Percentiles rank a stretch among this genome's conserved stretches.
Conservation (phyloP, 2,113 vertebrate genomes). For the Crotalus viridis region DNA sequence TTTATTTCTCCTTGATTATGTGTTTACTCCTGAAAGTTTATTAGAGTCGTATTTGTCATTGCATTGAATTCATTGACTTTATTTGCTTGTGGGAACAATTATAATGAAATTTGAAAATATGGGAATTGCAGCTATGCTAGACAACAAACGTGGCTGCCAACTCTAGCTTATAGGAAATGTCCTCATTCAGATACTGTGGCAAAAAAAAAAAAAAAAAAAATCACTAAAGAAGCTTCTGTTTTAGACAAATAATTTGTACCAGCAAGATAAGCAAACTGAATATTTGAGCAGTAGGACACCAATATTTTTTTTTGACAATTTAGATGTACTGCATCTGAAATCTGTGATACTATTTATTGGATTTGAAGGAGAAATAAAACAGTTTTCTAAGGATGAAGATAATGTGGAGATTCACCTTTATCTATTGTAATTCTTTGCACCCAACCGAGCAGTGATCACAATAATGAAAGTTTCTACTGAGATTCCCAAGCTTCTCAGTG, state of each 20-base stretch:
- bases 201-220: not conserved
- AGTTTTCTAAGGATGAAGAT: not conserved
- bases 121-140: not conserved
- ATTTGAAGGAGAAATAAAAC: not conserved
- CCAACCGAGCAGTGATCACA: not conserved
- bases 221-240: not conserved
- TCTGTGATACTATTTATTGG: not conserved
- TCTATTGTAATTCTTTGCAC: not conserved
- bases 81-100: not conserved
- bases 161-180: not conserved
- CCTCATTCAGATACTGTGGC: not conserved
- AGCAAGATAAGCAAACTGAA: not conserved
- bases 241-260: not conserved
- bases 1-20: not conserved
- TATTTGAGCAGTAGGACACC: not conserved
- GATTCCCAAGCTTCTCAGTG: not conserved
- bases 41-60: not conserved
- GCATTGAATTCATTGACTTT: not conserved
- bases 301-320: not conserved
- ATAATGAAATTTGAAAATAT: not conserved
- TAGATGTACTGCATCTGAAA: not conserved
- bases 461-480: not conserved
- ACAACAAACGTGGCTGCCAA: not conserved
- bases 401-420: not conserved
- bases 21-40: not conserved